A percentile compares a stretch with the other conserved stretches of the same genome.
phyloP scores from a whole-genome alignment of 2,113 vertebrate genomes.

The Vulpes vulpes region DNA sequence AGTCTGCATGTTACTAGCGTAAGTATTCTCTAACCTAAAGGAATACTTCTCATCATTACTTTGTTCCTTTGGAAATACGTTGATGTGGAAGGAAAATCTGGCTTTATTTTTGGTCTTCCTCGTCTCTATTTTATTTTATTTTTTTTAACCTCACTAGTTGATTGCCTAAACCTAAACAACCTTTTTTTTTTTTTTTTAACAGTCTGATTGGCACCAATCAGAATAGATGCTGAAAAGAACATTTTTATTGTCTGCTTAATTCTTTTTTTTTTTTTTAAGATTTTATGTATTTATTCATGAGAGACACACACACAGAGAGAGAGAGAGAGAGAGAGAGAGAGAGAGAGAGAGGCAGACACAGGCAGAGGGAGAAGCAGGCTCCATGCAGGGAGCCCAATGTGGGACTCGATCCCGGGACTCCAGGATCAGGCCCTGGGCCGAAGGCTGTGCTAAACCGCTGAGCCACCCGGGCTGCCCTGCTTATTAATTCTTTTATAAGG shows the following conservation, averaged over 20 bases:
- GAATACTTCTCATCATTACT: background rate
- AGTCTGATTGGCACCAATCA: background rate
- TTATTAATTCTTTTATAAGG: background rate
- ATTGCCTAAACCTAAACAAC: constrained; percentile 47
- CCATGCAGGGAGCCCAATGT: no score
- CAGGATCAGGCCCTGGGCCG: no score
- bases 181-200: background rate
- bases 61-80: background rate
- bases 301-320: accelerated
- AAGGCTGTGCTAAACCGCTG: no score
- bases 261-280: background rate
- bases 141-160: background rate
- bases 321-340: no score
- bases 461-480: no score
- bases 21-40: constrained; percentile 31
- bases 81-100: constrained; percentile 22
- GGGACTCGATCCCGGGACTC: no score
- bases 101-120: background rate
- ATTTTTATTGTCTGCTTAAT: background rate
- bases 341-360: no score
- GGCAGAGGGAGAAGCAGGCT: no score
- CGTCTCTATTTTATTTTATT: constrained; percentile 25
- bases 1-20: background rate
- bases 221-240: background rate
- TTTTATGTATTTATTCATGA: no score